Percentiles rank a stretch among this genome's conserved stretches.
phyloP scores from a whole-genome alignment of 2,888 invertebrate genomes.

The Morpho achilles region DNA sequence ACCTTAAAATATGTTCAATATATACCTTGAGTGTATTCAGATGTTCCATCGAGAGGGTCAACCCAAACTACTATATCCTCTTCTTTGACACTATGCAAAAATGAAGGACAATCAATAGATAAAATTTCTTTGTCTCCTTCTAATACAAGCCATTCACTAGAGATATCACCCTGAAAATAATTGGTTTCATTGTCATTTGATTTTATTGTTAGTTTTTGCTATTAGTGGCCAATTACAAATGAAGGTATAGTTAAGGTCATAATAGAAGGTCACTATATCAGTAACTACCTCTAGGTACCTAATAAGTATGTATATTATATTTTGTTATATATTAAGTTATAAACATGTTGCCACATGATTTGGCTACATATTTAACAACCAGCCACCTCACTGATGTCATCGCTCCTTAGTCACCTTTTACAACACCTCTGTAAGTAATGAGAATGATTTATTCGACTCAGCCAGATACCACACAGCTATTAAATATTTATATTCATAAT shows the following conservation, averaged over 20 bases:
- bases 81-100: constrained; percentile 81
- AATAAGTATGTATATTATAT: too few species aligned
- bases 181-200: neutral
- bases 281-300: too few species aligned
- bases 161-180: constrained; percentile 62
- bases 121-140: constrained; percentile 85
- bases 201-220: too few species aligned
- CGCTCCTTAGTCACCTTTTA: too few species aligned
- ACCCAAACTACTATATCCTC: constrained; percentile 98
- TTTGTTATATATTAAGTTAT: too few species aligned
- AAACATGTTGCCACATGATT: too few species aligned
- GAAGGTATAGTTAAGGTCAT: neutral
- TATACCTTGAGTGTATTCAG: constrained; percentile 96
- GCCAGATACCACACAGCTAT: too few species aligned
- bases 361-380: too few species aligned
- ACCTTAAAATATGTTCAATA: neutral
- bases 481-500: too few species aligned
- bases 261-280: neutral
- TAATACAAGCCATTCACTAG: constrained; percentile 87
- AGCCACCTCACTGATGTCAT: too few species aligned
- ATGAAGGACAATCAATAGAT: constrained; percentile 82
- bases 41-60: constrained; percentile 98
- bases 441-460: too few species aligned
- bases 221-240: neutral
- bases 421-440: too few species aligned